Conservation (phyloP, 2,797 vertebrate species). For the Mormyrus hasselquistii region DNA sequence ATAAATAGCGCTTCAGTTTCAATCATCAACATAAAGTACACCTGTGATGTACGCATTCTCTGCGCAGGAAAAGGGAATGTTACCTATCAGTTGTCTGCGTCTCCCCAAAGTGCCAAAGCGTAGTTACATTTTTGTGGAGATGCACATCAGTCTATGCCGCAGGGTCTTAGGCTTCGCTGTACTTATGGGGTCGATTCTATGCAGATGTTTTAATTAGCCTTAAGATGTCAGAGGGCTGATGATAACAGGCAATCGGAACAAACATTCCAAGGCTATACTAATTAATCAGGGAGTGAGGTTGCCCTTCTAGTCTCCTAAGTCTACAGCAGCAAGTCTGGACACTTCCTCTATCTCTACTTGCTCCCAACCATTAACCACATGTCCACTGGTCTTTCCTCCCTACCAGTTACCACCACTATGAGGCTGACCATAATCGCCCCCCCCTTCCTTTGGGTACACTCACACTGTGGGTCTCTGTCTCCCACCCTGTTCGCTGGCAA, state of each 20-base stretch:
- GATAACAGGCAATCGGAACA: not conserved
- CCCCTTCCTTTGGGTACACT: conserved; percentile 52
- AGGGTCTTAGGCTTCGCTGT: not conserved
- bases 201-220: not conserved
- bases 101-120: not conserved
- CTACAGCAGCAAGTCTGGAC: not conserved
- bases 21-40: not conserved
- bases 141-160: not conserved
- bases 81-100: not conserved
- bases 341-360: not conserved
- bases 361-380: not conserved
- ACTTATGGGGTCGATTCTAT: not conserved
- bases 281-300: not conserved
- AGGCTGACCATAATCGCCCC: not conserved
- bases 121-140: not conserved
- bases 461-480: conserved; percentile 91
- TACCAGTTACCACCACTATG: not conserved
- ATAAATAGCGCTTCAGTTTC: not conserved
- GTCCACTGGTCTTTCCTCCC: not conserved
- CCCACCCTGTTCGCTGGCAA: conserved; percentile 74
- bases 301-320: not conserved
- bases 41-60: not conserved
- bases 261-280: not conserved
- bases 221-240: not conserved
- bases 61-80: not conserved